Conservation (phyloP, 2,888 invertebrate species). For the Drosophila helvetica region DNA sequence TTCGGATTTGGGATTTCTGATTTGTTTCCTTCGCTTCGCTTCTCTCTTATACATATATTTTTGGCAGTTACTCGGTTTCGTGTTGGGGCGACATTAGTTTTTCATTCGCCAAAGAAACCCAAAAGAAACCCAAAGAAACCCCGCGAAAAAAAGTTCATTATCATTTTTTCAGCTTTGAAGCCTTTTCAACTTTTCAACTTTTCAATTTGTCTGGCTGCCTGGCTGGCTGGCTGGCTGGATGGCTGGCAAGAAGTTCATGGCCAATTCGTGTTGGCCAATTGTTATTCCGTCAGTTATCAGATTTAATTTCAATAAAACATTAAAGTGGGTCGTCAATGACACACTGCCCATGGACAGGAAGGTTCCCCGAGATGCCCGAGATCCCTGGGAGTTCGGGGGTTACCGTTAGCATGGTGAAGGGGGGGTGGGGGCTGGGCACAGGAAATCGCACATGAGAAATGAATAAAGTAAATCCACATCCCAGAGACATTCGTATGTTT, state of each 20-base stretch:
- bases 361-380: neutral
- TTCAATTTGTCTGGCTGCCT: conserved; percentile 69
- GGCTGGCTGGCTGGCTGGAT: too few relatives aligned
- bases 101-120: conserved; percentile 22
- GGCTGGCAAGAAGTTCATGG: conserved; percentile 27
- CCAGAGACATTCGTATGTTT: conserved; percentile 8
- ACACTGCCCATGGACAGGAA: conserved; percentile 6
- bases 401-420: conserved; percentile 13
- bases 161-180: conserved; percentile 25
- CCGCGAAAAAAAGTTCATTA: conserved; percentile 56
- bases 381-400: too few relatives aligned
- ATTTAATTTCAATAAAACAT: conserved; percentile 53
- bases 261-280: conserved; percentile 58
- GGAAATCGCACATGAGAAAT: conserved; percentile 18
- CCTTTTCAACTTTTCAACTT: neutral
- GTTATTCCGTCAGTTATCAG: conserved; percentile 47
- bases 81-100: conserved; percentile 68
- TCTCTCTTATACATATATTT: conserved; percentile 10
- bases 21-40: neutral
- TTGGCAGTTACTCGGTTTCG: conserved; percentile 43
- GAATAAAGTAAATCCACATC: conserved; percentile 48
- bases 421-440: neutral
- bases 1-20: conserved; percentile 36
- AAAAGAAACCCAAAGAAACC: conserved; percentile 13
- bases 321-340: conserved; percentile 57